These are phyloP conservation scores for Eriosoma lanigerum DNA, from an alignment of 1,140 invertebrate species.

Conservation along the genomic window DNA sequence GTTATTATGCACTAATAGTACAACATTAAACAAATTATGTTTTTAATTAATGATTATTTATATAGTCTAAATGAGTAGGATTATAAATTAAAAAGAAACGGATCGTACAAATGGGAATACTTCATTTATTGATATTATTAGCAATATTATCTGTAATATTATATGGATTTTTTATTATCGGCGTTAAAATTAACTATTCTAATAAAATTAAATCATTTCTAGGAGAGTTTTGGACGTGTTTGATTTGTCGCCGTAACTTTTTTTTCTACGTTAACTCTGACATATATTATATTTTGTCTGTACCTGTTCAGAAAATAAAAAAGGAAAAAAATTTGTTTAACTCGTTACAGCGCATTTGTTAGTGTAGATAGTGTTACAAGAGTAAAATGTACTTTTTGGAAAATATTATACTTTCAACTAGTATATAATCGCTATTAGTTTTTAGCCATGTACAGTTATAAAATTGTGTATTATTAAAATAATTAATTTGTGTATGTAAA, in stretches of 20 bases:
- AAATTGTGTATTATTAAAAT: conserved; percentile 16
- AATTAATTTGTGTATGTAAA: conserved; percentile 23
- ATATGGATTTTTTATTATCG: conserved; percentile 42
- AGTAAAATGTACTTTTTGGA: neutral
- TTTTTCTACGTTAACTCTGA: neutral
- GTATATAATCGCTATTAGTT: conserved; percentile 26
- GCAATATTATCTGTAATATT: conserved; percentile 40
- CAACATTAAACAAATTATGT: conserved; percentile 52
- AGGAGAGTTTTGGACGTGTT: conserved; percentile 16
- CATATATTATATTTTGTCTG: conserved; percentile 25
- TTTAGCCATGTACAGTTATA: conserved; percentile 24
- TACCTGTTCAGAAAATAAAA: conserved; percentile 43
- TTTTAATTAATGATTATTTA: conserved; percentile 51
- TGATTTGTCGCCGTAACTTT: conserved; percentile 24
- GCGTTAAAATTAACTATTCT: conserved; percentile 8
- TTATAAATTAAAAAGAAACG: conserved; percentile 50
- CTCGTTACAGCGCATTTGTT: conserved; percentile 51
- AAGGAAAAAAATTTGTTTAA: conserved; percentile 2
- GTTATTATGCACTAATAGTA: conserved; percentile 52
- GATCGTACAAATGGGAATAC: conserved; percentile 47
- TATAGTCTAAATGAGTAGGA: conserved; percentile 50
- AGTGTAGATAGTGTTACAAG: conserved; percentile 40
- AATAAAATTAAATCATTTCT: conserved; percentile 38
- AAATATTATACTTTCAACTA: neutral
- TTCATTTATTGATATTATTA: conserved; percentile 32